Evolutionary conservation across 2,797 vertebrate genomes (phyloP).

Genomic region (Naso thynnoides): DNA sequence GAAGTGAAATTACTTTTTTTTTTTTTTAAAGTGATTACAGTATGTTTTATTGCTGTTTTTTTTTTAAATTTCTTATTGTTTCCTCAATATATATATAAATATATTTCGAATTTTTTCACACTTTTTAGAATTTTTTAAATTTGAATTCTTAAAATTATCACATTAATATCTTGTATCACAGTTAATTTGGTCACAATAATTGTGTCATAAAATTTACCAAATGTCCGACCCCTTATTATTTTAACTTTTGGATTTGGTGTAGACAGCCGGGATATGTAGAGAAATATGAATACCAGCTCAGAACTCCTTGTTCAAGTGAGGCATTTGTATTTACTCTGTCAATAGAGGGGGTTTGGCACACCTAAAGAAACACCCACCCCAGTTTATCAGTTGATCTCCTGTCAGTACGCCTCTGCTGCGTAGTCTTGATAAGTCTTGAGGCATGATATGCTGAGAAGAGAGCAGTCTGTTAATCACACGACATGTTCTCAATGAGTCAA

Average conservation of each 20-base stretch:
- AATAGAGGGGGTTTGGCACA: neutral
- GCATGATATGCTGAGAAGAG: slow-evolving; percentile 5
- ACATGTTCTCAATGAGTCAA: neutral
- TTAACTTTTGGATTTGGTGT: neutral
- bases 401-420: slow-evolving; percentile 44
- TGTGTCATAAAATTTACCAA: no score
- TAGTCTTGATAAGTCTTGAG: slow-evolving; percentile 70
- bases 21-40: no score
- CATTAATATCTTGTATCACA: no score
- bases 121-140: no score
- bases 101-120: no score
- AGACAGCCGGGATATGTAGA: neutral
- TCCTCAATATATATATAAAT: no score
- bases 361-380: slow-evolving; percentile 27
- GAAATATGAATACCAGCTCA: neutral
- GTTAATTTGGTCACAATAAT: no score
- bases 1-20: no score
- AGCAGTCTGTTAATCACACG: slow-evolving; percentile 39
- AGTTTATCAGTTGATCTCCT: slow-evolving; percentile 61
- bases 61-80: no score
- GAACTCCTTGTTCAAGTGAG: neutral
- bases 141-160: no score
- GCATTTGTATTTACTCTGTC: neutral
- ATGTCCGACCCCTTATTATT: no score
- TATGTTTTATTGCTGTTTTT: no score